Evolutionary conservation across 2,113 vertebrate species (phyloP), one percentile per base, ranked within the genome.

Genomic region (Glaucidium brasilianum): DNA sequence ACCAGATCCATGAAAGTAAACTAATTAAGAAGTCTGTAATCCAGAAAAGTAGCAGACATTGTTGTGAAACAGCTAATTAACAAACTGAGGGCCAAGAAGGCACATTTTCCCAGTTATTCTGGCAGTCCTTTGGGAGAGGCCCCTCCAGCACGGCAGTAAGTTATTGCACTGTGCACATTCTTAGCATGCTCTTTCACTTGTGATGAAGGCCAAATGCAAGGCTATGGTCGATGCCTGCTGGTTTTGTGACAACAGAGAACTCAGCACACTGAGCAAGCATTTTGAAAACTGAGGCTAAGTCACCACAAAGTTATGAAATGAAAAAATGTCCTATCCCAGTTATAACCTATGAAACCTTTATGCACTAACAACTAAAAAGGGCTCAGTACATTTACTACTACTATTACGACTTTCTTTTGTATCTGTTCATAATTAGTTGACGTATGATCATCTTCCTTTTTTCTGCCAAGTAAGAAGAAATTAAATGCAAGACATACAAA

Each of bases 151-250:
- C 0, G 0, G 45, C 72, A 66, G 19, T 5, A 25, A 9, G 52
- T 47, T 59, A 52, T n/a, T 53, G 67, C 73, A 22, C n/a, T 55
- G 25, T 9, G 78, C 67, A 34, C 71, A 26, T 35, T 79, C 63
- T 7, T 1, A 34, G 30, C 45, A 10, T 22, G 39, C 47, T 39
- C 78, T 75, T 75, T 26, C 27, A 41, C 52, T 34, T 60, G 32
- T 3, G 4, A 72, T 6, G 66, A 60, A 43, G 0, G 0, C 63
- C 50, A 45, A 74, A 39, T 13, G 64, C 56, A 5, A 60, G 64
- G 59, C 75, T n/a, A 7, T 0, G 30, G 26, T 13, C 0, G 0
- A 20, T 58, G 68, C 45, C 72, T 64, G 50, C 59, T 76, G 72
- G 9, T 32, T 35, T 39, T 49, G n/a, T 30, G 27, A 84, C 39